phyloP scores from a whole-genome alignment of 2,888 invertebrate species.

The Pecten maximus region DNA sequence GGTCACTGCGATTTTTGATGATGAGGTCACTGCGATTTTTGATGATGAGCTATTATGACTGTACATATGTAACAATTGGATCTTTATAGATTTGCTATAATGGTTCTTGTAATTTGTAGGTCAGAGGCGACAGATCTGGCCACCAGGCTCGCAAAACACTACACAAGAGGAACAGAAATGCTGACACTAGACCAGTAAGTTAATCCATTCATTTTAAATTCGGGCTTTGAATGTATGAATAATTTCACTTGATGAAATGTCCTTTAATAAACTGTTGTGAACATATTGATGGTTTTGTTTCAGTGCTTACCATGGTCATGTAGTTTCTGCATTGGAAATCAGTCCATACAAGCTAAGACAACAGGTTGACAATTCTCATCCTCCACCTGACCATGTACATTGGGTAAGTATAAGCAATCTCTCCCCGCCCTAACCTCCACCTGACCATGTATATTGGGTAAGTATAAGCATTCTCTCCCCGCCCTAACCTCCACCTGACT shows the following conservation, averaged over 20 bases:
- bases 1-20: too few relatives aligned
- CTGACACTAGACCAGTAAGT: constrained; percentile 98
- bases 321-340: constrained; percentile 97
- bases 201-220: too few relatives aligned
- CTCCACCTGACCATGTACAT: constrained; percentile 85
- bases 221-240: too few relatives aligned
- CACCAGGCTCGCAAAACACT: constrained; percentile 92
- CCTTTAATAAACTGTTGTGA: too few relatives aligned
- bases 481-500: neutral
- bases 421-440: neutral
- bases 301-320: constrained; percentile 99
- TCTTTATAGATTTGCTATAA: too few relatives aligned
- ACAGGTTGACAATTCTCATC: constrained; percentile 84
- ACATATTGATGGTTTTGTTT: constrained; percentile 64
- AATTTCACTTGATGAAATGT: too few relatives aligned
- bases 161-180: constrained; percentile 94
- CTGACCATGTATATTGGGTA: neutral
- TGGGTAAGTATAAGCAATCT: constrained; percentile 80
- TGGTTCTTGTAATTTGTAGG: too few relatives aligned
- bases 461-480: neutral
- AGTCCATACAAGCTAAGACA: constrained; percentile 99
- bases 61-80: too few relatives aligned
- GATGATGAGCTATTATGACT: too few relatives aligned
- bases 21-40: too few relatives aligned
- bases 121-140: constrained; percentile 99